Base-by-base conservation (phyloP, 2,797 vertebrate genomes). In the Psittacula derbiana region DNA sequence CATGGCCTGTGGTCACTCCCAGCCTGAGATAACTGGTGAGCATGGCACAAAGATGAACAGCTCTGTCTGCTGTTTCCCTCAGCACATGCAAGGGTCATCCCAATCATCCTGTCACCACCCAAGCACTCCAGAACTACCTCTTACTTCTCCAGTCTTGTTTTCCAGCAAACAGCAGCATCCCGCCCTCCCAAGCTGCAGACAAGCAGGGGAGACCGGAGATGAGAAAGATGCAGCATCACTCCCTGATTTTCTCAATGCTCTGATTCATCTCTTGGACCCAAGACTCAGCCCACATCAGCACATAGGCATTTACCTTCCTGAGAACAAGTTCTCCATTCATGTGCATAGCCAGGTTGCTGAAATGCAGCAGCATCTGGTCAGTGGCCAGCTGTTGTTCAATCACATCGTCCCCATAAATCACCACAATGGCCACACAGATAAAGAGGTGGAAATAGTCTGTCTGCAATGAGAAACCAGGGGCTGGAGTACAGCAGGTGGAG, bases 401-500 rank as follows among this genome's bases (percentile, higher is more conserved):
- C 93, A 99, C 99, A 1, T 99, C 99, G 25, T 99, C 99, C 33
- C 99, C 99, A 0, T 99, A 99, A 69, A 99, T 98, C 90, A 98
- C 98, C 86, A 99, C 99, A 76, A 99, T 99, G 97, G 99, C 99
- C 96, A 99, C 99, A 4, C 99, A 99, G 97, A 99, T 98, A 88
- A 99, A 99, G 83, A 99, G 98, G 98, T 99, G 99, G 98, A 99
- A 99, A 97, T 99, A 99, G 96, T 99, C 99, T 0, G 99, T 99
- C 99, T 99, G 95, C n/a, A 94, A 86, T 0, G 73, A 90, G 86
- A 88, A 88, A 62, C 80, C 46, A 79, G 88, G 52, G 70, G 72
- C 78, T 90, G 91, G 70, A 62, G 57, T 31, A 81, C 50, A 73
- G 90, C 89, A 81, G 75, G 76, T 58, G 73, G 70, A 82, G 76